These are phyloP conservation scores for Papilio helenus DNA, from an alignment of 1,140 invertebrate species.

Conservation along the genomic window DNA sequence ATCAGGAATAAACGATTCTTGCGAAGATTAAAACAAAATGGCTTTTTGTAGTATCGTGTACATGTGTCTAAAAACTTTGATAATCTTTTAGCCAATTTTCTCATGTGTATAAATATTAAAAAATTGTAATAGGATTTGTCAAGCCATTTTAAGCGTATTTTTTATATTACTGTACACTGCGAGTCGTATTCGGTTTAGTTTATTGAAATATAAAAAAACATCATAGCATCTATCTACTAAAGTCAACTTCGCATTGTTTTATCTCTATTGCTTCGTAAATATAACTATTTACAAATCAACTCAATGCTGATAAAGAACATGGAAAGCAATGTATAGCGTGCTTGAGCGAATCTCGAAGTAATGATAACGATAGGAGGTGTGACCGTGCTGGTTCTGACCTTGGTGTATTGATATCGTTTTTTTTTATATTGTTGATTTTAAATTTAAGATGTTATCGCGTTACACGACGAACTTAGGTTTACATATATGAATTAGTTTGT, in stretches of 20 bases:
- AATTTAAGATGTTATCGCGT: background rate
- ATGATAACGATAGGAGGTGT: background rate
- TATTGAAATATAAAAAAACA: background rate
- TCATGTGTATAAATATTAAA: no score
- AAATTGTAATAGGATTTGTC: no score
- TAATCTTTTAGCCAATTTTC: no score
- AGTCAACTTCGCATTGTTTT: background rate
- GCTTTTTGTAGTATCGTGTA: no score
- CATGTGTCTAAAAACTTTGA: no score
- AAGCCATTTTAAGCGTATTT: no score
- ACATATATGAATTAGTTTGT: no score
- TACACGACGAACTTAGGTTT: no score
- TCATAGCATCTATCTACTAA: background rate
- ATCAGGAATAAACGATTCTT: no score
- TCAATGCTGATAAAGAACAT: background rate
- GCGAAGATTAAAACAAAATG: no score
- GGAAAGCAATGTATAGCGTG: background rate
- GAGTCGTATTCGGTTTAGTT: background rate
- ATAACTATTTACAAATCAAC: background rate
- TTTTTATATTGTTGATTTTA: background rate
- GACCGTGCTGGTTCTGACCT: background rate
- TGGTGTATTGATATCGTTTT: background rate
- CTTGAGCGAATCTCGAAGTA: background rate
- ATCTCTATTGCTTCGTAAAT: conserved; percentile 17
- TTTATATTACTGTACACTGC: no score